These are phyloP conservation scores for Nephrotoma flavescens DNA, from an alignment of 2,888 invertebrate species.

Conservation along the genomic window DNA sequence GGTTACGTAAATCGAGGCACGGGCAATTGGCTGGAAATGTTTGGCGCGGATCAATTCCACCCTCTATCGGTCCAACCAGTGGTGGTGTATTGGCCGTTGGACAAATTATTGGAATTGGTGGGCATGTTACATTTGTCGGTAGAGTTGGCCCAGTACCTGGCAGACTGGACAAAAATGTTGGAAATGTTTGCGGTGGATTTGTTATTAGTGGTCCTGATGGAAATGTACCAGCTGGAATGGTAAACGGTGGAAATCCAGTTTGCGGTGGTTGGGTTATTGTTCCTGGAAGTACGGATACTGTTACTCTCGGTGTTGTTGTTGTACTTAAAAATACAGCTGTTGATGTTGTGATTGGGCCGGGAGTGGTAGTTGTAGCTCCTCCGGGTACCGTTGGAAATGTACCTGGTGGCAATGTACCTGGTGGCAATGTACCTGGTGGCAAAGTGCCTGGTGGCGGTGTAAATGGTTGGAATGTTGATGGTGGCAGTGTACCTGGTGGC, in stretches of 20 bases:
- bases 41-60: conserved; percentile 22
- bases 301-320: conserved; percentile 12
- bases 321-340: conserved; percentile 3
- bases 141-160: background rate
- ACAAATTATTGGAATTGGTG: background rate
- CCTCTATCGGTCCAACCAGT: conserved; percentile 11
- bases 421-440: conserved; percentile 8
- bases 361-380: conserved; percentile 7
- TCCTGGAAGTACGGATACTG: background rate
- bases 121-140: background rate
- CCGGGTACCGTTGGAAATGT: conserved; percentile 9
- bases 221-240: background rate
- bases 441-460: conserved; percentile 17
- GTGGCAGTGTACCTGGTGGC: conserved; percentile 15
- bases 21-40: conserved; percentile 19
- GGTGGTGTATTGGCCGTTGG: background rate
- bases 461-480: too few species aligned
- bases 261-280: background rate
- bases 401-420: conserved; percentile 7
- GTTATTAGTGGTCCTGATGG: background rate
- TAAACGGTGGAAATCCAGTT: background rate
- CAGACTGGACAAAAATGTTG: conserved; percentile 3
- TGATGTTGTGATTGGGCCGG: conserved; percentile 3
- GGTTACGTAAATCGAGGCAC: conserved; percentile 27
- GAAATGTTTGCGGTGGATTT: conserved; percentile 3